Percentiles rank a stretch among this genome's conserved stretches.
These are phyloP conservation scores for Graphium colonna DNA, from an alignment of 2,888 invertebrate genomes.

Conservation along the genomic window DNA sequence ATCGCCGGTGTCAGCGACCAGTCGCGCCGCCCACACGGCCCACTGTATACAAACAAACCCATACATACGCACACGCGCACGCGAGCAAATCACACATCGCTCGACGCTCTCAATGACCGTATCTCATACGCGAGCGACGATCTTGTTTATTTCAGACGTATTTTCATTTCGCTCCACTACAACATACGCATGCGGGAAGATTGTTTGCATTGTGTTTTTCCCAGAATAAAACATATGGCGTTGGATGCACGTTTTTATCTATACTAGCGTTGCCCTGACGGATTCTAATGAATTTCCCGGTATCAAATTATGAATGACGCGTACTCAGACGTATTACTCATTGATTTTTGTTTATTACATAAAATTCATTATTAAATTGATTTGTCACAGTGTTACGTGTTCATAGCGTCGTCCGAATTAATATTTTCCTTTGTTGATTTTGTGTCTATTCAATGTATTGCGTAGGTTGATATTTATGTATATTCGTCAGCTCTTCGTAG, in stretches of 20 bases:
- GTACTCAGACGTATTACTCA: not conserved
- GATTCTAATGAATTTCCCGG: too few relatives aligned
- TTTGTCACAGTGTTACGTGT: slow-evolving; percentile 36
- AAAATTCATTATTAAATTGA: not conserved
- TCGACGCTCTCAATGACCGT: slow-evolving; percentile 39
- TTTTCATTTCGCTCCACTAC: not conserved
- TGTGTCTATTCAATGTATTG: not conserved
- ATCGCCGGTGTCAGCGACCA: slow-evolving; percentile 76
- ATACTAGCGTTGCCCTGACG: too few relatives aligned
- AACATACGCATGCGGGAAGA: not conserved
- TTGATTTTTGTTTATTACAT: not conserved
- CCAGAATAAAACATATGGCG: not conserved
- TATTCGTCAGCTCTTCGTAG: not conserved
- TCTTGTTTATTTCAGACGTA: slow-evolving; percentile 46
- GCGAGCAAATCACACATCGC: slow-evolving; percentile 33
- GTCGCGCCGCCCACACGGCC: slow-evolving; percentile 67
- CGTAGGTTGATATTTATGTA: slow-evolving; percentile 5
- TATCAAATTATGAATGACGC: too few relatives aligned
- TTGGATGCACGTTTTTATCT: too few relatives aligned
- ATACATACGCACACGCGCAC: slow-evolving; percentile 23
- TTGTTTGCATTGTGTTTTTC: not conserved
- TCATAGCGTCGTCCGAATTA: slow-evolving; percentile 10
- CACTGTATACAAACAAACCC: slow-evolving; percentile 37
- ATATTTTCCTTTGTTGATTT: not conserved
- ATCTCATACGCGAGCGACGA: slow-evolving; percentile 45